Evolutionary conservation across 1,140 invertebrate genomes (phyloP).

Genomic region (Bombus balteatus): DNA sequence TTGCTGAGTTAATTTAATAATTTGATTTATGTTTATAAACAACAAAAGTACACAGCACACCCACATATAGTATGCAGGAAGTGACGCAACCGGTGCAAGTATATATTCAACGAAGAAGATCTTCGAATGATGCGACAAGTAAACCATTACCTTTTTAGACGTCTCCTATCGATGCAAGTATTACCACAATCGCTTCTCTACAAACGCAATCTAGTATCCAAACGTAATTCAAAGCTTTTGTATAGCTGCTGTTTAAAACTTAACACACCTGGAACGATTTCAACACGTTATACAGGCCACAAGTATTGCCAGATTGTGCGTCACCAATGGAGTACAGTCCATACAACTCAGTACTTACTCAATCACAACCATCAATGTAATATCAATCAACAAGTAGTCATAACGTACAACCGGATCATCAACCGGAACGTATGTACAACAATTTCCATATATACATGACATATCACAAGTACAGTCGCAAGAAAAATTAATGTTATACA

Average conservation of each 20-base stretch:
- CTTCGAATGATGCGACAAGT: conserved; percentile 93
- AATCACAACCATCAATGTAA: conserved; percentile 49
- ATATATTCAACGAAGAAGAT: conserved; percentile 89
- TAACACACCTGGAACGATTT: not conserved
- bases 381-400: conserved; percentile 49
- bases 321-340: conserved; percentile 69
- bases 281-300: conserved; percentile 50
- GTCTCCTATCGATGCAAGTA: conserved; percentile 94
- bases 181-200: conserved; percentile 72
- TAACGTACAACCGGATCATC: conserved; percentile 44
- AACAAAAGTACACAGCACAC: conserved; percentile 93
- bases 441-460: conserved; percentile 50
- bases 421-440: conserved; percentile 10
- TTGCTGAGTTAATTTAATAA: not conserved
- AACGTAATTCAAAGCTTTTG: conserved; percentile 26
- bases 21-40: conserved; percentile 78
- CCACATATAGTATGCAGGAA: conserved; percentile 85
- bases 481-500: conserved; percentile 49
- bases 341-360: conserved; percentile 52
- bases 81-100: conserved; percentile 88
- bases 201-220: conserved; percentile 54
- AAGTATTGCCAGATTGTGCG: conserved; percentile 66
- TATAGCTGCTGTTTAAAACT: not conserved
- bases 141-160: conserved; percentile 92
- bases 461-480: conserved; percentile 22